phyloP scores from a whole-genome alignment of 2,888 invertebrate species.

The Aquatica leii region DNA sequence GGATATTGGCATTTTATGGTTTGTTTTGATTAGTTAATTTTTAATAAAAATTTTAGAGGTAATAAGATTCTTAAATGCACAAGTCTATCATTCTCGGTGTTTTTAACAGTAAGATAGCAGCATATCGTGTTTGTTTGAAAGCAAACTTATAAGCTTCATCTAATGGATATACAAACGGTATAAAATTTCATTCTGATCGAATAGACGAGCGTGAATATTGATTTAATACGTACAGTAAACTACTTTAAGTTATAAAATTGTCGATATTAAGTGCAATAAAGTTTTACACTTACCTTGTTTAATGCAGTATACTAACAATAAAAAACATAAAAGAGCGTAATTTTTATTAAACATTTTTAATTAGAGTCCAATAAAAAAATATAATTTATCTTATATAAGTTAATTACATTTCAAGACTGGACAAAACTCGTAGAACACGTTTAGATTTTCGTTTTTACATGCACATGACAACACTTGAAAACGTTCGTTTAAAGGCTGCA shows the following conservation, averaged over 20 bases:
- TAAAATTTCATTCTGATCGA: constrained; percentile 37
- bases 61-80: constrained; percentile 1
- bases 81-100: neutral
- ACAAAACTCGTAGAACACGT: constrained; percentile 20
- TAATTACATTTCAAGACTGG: constrained; percentile 26
- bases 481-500: constrained; percentile 30
- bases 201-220: constrained; percentile 33
- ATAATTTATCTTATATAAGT: constrained; percentile 17
- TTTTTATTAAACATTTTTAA: constrained; percentile 39
- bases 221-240: constrained; percentile 29
- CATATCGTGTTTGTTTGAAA: constrained; percentile 22
- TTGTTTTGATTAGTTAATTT: constrained; percentile 4
- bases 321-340: constrained; percentile 41
- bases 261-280: constrained; percentile 34
- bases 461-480: constrained; percentile 25
- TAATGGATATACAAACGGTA: constrained; percentile 29
- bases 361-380: constrained; percentile 28
- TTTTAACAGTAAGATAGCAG: neutral
- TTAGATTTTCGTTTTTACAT: constrained; percentile 32
- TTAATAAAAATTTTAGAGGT: neutral
- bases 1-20: constrained; percentile 20
- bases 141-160: constrained; percentile 22
- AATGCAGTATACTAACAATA: constrained; percentile 40
- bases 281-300: constrained; percentile 41
- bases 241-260: constrained; percentile 29